Evolutionary conservation across 2,113 vertebrate species (phyloP).

Genomic region (Herpetotheres cachinnans): DNA sequence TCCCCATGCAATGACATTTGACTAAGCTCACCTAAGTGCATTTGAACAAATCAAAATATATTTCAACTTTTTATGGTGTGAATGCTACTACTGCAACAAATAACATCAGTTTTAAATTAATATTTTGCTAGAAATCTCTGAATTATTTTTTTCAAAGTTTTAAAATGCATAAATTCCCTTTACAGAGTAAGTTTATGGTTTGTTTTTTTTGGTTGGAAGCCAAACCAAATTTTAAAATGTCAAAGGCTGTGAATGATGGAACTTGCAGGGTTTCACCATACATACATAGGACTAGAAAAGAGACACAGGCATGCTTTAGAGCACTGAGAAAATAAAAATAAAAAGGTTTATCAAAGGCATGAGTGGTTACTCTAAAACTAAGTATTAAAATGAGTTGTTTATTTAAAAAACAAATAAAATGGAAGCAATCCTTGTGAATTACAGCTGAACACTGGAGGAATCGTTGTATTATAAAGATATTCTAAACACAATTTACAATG

Average conservation of each 20-base stretch:
- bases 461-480: not conserved
- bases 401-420: not conserved
- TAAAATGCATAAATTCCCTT: not conserved
- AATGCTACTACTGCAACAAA: not conserved
- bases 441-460: not conserved
- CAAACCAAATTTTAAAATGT: not conserved
- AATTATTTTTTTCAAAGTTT: not conserved
- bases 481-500: not conserved
- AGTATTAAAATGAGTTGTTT: not conserved
- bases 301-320: not conserved
- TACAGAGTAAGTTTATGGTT: not conserved
- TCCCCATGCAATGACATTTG: not conserved
- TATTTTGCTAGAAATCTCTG: not conserved
- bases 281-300: rapidly evolving
- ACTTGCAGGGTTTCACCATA: not conserved
- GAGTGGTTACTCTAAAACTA: not conserved
- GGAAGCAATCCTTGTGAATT: not conserved
- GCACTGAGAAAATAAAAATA: not conserved
- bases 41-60: not conserved
- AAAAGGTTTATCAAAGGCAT: not conserved
- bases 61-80: not conserved
- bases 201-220: not conserved
- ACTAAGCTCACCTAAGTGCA: not conserved
- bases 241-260: rapidly evolving
- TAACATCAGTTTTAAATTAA: not conserved